Conservation (phyloP, 2,797 vertebrate species). For the Sebastes trivittatus region DNA sequence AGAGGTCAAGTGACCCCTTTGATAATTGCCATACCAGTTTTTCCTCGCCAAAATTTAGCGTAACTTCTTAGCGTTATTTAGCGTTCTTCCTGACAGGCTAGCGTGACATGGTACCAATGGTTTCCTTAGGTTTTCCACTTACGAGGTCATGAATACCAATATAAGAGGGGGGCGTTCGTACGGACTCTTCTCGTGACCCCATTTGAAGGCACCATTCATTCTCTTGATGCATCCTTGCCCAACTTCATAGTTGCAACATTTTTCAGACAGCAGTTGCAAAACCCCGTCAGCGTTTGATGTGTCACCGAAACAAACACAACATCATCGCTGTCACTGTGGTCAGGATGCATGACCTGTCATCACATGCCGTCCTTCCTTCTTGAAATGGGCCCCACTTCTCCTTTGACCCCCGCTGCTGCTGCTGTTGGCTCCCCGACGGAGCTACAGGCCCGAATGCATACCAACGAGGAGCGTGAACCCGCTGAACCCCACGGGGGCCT, state of each 20-base stretch:
- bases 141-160: no score
- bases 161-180: no score
- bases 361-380: conserved; percentile 69
- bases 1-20: no score
- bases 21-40: no score
- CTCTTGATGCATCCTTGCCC: neutral
- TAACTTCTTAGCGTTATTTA: accelerated
- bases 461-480: conserved; percentile 13
- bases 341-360: conserved; percentile 40
- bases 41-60: no score
- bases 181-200: accelerated
- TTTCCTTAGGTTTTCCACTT: no score
- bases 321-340: conserved; percentile 19
- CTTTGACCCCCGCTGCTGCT: conserved; percentile 31
- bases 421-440: neutral
- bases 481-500: neutral
- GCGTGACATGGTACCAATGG: no score
- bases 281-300: neutral
- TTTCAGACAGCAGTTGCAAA: neutral
- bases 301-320: neutral
- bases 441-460: neutral
- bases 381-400: conserved; percentile 55
- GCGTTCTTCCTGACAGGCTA: accelerated
- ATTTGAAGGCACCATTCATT: neutral
- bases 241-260: conserved; percentile 23